These are phyloP conservation scores for Pocillopora damicornis DNA, from an alignment of 64 coral and sea anemone genomes.

Conservation along the genomic window DNA sequence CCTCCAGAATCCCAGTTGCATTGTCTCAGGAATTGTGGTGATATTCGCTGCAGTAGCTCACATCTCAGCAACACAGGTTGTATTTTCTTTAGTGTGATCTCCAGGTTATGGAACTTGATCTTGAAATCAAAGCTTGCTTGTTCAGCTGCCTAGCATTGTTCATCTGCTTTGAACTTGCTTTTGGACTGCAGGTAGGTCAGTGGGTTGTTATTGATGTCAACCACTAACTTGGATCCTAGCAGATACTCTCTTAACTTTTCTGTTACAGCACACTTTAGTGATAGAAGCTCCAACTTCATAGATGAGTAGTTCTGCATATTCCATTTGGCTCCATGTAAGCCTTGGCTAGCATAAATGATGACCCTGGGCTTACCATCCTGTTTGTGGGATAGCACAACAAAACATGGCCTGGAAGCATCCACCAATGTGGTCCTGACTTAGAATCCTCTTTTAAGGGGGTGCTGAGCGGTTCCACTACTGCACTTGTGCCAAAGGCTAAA, in stretches of 20 bases:
- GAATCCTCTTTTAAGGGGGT: conserved; percentile 11
- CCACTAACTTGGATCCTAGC: conserved; percentile 17
- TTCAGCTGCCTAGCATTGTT: conserved; percentile 45
- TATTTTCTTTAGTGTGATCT: background rate
- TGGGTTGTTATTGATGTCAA: conserved; percentile 44
- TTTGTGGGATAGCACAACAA: conserved; percentile 49
- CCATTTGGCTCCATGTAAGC: conserved; percentile 10
- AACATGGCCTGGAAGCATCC: conserved; percentile 52
- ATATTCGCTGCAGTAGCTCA: background rate
- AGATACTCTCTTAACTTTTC: conserved; percentile 48
- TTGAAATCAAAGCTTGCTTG: conserved; percentile 57
- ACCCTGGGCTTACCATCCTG: conserved; percentile 37
- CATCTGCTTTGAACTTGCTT: conserved; percentile 45
- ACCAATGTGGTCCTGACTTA: conserved; percentile 39
- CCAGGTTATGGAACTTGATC: conserved; percentile 20
- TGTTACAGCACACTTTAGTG: conserved; percentile 48
- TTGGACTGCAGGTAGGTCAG: conserved; percentile 36
- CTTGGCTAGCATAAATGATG: conserved; percentile 42
- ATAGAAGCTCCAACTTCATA: conserved; percentile 52
- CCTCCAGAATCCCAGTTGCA: conserved; percentile 27
- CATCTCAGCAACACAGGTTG: background rate
- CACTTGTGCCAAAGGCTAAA: conserved; percentile 21
- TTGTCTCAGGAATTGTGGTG: background rate
- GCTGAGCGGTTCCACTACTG: conserved; percentile 33
- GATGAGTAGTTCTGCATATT: conserved; percentile 58